Evolutionary conservation across 2,797 vertebrate genomes (phyloP).

Genomic region (Girardinus metallicus): DNA sequence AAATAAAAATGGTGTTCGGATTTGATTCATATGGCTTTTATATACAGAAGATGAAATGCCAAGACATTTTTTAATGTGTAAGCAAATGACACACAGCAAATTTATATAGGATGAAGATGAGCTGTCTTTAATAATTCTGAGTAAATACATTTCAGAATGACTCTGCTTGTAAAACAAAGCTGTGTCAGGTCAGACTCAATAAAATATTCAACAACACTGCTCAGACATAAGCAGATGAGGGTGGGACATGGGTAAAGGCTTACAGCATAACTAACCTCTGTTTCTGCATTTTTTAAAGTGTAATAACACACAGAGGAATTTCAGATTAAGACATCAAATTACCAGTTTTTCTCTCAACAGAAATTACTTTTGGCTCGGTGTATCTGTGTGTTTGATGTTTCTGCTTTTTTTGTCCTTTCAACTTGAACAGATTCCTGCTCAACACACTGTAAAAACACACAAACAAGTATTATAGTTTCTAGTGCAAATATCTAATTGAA

Average conservation of each 20-base stretch:
- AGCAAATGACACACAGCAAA: neutral
- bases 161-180: neutral
- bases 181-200: constrained; percentile 45
- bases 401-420: neutral
- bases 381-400: neutral
- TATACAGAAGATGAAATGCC: neutral
- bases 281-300: neutral
- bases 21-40: neutral
- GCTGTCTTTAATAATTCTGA: constrained; percentile 70
- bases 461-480: too few species aligned
- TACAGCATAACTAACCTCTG: neutral
- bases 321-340: neutral
- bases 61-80: neutral
- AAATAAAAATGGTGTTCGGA: neutral
- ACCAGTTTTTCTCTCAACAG: neutral
- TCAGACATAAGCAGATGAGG: constrained; percentile 21
- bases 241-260: neutral
- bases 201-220: constrained; percentile 44
- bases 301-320: neutral
- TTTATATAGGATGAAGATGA: constrained; percentile 9
- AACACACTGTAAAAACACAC: neutral
- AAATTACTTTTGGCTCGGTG: neutral
- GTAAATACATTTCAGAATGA: constrained; percentile 57
- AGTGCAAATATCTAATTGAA: too few species aligned
- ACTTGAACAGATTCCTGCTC: neutral